Conservation (phyloP, 2,113 vertebrate species). For the Megatriorchis doriae region DNA sequence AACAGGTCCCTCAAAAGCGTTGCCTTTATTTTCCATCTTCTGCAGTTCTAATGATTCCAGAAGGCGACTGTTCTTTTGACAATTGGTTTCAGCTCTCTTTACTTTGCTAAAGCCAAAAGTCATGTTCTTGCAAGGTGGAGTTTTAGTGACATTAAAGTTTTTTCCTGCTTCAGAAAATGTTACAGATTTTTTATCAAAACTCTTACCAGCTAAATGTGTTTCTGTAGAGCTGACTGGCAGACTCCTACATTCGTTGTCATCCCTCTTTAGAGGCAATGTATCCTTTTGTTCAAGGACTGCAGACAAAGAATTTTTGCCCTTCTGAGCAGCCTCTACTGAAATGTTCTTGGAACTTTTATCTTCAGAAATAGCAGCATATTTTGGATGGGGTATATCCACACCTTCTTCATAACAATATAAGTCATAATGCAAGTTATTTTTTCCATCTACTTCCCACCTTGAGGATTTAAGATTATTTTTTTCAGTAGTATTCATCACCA, state of each 20-base stretch:
- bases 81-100: not conserved
- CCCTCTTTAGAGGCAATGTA: not conserved
- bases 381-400: not conserved
- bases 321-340: not conserved
- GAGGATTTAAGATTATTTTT: conserved; percentile 13
- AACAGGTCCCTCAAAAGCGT: conserved; percentile 77
- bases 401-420: not conserved
- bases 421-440: not conserved
- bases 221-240: not conserved
- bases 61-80: not conserved
- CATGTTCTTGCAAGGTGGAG: not conserved
- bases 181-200: not conserved
- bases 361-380: not conserved
- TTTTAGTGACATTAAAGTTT: not conserved
- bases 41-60: conserved; percentile 20
- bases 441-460: not conserved
- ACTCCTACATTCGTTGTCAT: not conserved
- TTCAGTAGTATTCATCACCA: not conserved
- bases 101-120: not conserved
- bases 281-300: conserved; percentile 3
- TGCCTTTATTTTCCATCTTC: conserved; percentile 18
- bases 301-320: not conserved
- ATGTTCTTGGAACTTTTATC: not conserved
- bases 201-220: not conserved
- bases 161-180: not conserved